These are phyloP conservation scores for Parazoanthus darwini DNA, from an alignment of 92 coral and sea anemone species.

Conservation along the genomic window DNA sequence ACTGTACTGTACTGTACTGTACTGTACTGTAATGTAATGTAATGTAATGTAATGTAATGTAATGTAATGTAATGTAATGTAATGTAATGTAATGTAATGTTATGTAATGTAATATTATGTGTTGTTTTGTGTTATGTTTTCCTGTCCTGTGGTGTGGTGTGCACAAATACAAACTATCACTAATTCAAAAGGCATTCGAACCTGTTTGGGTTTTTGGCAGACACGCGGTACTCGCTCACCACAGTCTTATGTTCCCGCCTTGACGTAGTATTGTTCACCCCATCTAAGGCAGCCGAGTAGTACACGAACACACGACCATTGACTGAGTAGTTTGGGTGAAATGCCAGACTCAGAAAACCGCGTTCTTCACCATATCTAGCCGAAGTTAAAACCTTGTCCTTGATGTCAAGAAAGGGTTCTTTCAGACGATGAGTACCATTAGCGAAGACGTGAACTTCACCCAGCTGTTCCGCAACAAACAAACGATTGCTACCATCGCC, in stretches of 20 bases:
- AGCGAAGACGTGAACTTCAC: constrained; percentile 68
- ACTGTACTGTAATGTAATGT: neutral
- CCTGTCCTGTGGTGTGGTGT: neutral
- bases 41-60: neutral
- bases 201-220: constrained; percentile 45
- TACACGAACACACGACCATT: constrained; percentile 87
- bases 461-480: constrained; percentile 86
- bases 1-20: neutral
- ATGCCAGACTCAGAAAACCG: constrained; percentile 79
- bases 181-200: constrained; percentile 2
- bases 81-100: neutral
- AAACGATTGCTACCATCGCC: constrained; percentile 79
- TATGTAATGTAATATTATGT: neutral
- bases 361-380: constrained; percentile 79
- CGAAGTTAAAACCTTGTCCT: constrained; percentile 65
- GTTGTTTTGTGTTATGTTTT: no score
- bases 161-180: neutral
- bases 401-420: constrained; percentile 75
- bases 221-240: constrained; percentile 52
- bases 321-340: constrained; percentile 73
- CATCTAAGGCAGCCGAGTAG: constrained; percentile 49
- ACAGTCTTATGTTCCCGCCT: constrained; percentile 3
- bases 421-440: constrained; percentile 48
- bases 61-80: no score
- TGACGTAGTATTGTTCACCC: neutral